Conservation (phyloP, 2,113 vertebrate genomes). For the Cryptomyrus ogoouensis region DNA sequence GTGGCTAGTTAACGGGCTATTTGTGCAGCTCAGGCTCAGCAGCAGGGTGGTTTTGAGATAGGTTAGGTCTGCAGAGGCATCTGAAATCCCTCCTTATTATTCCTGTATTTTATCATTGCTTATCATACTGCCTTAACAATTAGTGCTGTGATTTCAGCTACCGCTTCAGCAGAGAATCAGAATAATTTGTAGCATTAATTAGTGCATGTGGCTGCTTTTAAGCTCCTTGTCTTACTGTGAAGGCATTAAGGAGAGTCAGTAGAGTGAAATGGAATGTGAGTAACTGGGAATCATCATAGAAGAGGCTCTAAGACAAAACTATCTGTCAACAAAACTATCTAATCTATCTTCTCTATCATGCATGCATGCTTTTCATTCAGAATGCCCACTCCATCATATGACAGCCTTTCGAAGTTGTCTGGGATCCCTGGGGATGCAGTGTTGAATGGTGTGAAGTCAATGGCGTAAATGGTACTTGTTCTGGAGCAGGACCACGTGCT, state of each 20-base stretch:
- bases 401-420: neutral
- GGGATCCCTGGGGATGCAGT: neutral
- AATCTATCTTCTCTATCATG: neutral
- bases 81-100: neutral
- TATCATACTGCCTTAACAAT: conserved; percentile 1
- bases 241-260: conserved; percentile 24
- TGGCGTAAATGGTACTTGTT: neutral
- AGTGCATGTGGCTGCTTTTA: conserved; percentile 23
- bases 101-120: neutral
- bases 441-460: neutral
- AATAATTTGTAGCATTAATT: conserved; percentile 36
- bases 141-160: neutral
- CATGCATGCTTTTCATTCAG: neutral
- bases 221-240: neutral
- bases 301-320: neutral
- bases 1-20: neutral
- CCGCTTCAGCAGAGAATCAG: conserved; percentile 29
- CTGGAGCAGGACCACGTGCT: neutral
- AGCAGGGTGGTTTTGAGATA: neutral
- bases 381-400: neutral
- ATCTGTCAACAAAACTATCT: too few species aligned
- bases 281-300: conserved; percentile 32
- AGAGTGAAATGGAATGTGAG: conserved; percentile 19
- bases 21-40: neutral
- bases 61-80: neutral